Conservation (phyloP, 2,113 vertebrate genomes). For the Aphyosemion australe region DNA sequence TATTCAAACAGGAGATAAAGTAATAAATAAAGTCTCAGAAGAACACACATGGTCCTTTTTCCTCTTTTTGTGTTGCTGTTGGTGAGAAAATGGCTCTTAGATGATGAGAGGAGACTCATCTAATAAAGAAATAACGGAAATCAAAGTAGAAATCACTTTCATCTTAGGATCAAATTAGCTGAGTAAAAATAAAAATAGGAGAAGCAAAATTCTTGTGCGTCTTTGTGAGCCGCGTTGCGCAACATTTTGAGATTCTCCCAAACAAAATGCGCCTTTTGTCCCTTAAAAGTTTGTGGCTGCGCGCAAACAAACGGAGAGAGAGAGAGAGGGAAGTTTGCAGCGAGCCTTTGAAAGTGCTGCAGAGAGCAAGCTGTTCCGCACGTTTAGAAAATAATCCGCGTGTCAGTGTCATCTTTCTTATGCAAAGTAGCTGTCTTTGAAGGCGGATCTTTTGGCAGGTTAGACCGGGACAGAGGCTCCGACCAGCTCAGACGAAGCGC, state of each 20-base stretch:
- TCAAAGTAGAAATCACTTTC: too few species aligned
- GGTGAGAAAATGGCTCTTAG: too few species aligned
- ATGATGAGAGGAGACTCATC: too few species aligned
- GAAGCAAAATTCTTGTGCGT: too few species aligned
- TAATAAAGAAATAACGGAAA: too few species aligned
- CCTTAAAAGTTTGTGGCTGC: slow-evolving; percentile 54
- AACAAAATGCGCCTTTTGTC: neutral
- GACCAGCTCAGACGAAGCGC: slow-evolving; percentile 69
- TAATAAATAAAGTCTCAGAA: neutral
- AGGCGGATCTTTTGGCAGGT: slow-evolving; percentile 88
- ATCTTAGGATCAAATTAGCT: too few species aligned
- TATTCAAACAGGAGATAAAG: neutral
- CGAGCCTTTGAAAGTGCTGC: slow-evolving; percentile 61
- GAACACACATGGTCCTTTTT: neutral
- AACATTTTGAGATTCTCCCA: too few species aligned
- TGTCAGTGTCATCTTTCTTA: slow-evolving; percentile 93
- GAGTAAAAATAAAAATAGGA: neutral
- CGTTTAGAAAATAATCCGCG: slow-evolving; percentile 88
- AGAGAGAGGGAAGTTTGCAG: slow-evolving; percentile 62
- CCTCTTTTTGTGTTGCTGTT: too few species aligned
- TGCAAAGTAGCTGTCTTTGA: slow-evolving; percentile 89
- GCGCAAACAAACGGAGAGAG: slow-evolving; percentile 57
- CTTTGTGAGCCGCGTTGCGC: too few species aligned
- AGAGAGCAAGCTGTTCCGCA: slow-evolving; percentile 83
- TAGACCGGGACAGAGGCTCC: slow-evolving; percentile 72